These are phyloP conservation scores for Oscheius sp. DNA, from an alignment of 2,888 invertebrate species.

Conservation along the genomic window DNA sequence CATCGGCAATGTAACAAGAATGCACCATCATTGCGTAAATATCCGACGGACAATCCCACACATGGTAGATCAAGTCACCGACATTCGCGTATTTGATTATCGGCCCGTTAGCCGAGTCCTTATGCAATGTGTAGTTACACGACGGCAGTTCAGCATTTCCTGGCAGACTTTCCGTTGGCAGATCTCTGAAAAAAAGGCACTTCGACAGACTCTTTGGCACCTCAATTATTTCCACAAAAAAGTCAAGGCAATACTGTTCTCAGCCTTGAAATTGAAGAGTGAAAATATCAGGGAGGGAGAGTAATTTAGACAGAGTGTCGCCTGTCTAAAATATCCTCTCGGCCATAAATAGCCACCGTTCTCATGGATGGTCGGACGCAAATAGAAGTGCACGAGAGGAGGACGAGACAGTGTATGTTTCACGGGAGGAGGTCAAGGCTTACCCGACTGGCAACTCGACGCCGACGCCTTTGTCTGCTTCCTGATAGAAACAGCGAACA, in stretches of 20 bases:
- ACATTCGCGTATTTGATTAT: constrained; percentile 56
- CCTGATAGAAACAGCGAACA: constrained; percentile 71
- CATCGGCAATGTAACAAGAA: constrained; percentile 66
- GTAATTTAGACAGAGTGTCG: background rate
- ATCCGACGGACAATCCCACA: constrained; percentile 70
- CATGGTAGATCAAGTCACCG: constrained; percentile 70
- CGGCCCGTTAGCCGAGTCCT: constrained; percentile 69
- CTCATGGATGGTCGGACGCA: constrained; percentile 1
- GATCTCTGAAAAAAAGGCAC: constrained; percentile 48
- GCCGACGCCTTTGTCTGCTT: constrained; percentile 65
- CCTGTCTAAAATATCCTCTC: background rate
- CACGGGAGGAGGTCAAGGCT: constrained; percentile 17
- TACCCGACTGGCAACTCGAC: constrained; percentile 59
- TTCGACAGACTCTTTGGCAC: constrained; percentile 43
- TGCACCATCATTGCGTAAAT: constrained; percentile 68
- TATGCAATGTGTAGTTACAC: constrained; percentile 68
- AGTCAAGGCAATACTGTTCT: constrained; percentile 16
- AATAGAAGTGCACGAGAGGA: constrained; percentile 12
- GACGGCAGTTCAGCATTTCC: constrained; percentile 58
- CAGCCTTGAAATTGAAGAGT: constrained; percentile 9
- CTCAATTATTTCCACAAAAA: constrained; percentile 16
- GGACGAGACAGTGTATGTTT: background rate
- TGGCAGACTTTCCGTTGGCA: constrained; percentile 43
- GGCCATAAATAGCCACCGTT: background rate
- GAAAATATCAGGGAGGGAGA: background rate